phyloP scores from a whole-genome alignment of 1,140 invertebrate species.

The Brachionus rotundiformis region DNA sequence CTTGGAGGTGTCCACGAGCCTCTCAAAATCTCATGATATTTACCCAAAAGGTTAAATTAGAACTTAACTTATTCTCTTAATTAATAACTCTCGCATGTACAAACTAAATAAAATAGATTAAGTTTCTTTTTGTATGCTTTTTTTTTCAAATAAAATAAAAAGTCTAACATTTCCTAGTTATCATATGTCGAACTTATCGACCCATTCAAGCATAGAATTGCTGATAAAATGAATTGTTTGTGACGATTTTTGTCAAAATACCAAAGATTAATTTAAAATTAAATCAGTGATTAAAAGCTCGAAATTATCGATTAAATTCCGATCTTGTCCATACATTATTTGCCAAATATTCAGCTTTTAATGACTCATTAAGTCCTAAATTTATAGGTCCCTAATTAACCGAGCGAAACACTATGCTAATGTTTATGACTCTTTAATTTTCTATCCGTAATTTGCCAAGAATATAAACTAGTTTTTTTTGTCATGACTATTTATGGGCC shows the following conservation, averaged over 20 bases:
- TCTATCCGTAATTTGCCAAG: neutral
- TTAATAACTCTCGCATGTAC: neutral
- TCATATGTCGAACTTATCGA: constrained; percentile 26
- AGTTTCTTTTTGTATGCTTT: neutral
- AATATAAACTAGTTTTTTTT: neutral
- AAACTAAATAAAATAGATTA: neutral
- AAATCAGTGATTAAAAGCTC: neutral
- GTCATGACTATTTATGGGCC: neutral
- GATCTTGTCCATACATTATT: neutral
- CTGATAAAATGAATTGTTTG: constrained; percentile 21
- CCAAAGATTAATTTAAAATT: constrained; percentile 15
- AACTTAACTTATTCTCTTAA: constrained; percentile 4
- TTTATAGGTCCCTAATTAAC: constrained; percentile 13
- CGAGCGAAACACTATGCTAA: constrained; percentile 1
- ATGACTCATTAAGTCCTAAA: neutral
- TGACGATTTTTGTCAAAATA: constrained; percentile 8
- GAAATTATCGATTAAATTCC: constrained; percentile 17
- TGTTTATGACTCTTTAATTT: neutral
- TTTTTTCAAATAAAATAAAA: neutral
- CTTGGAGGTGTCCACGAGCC: neutral
- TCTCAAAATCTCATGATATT: constrained; percentile 15
- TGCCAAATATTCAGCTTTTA: neutral
- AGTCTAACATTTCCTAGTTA: constrained; percentile 22
- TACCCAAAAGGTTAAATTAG: neutral
- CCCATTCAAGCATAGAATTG: constrained; percentile 15